Conservation (phyloP, 1,140 invertebrate species). For the Drosophila suzukii region DNA sequence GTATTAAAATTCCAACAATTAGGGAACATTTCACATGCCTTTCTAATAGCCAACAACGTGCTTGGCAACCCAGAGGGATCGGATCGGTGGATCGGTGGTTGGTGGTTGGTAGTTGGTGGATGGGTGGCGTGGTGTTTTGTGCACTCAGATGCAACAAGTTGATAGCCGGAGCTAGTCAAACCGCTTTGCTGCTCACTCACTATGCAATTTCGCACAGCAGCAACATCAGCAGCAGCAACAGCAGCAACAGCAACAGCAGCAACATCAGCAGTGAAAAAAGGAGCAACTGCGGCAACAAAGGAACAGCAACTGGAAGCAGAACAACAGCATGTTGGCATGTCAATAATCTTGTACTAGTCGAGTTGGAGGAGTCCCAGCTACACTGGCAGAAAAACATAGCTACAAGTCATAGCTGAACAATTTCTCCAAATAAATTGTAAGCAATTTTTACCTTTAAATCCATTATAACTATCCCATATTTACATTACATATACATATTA, state of each 20-base stretch:
- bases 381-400: neutral
- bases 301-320: slow-evolving; percentile 49
- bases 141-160: slow-evolving; percentile 67
- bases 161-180: slow-evolving; percentile 58
- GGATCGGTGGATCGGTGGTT: neutral
- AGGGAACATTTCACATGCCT: slow-evolving; percentile 82
- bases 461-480: too few relatives aligned
- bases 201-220: slow-evolving; percentile 73
- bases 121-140: slow-evolving; percentile 28
- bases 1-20: slow-evolving; percentile 83
- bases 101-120: neutral
- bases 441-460: too few relatives aligned
- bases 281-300: slow-evolving; percentile 47
- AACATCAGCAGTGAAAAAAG: slow-evolving; percentile 8
- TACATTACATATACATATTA: too few relatives aligned
- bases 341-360: slow-evolving; percentile 72
- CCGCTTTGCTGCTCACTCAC: slow-evolving; percentile 57
- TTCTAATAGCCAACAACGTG: slow-evolving; percentile 78
- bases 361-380: slow-evolving; percentile 2
- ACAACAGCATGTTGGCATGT: slow-evolving; percentile 80
- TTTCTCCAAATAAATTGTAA: too few relatives aligned
- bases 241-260: slow-evolving; percentile 3
- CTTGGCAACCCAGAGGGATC: slow-evolving; percentile 33
- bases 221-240: slow-evolving; percentile 46
- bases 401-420: too few relatives aligned